Base-by-base conservation (phyloP, 2,888 invertebrate genomes). In the Melinaea menophilus region DNA sequence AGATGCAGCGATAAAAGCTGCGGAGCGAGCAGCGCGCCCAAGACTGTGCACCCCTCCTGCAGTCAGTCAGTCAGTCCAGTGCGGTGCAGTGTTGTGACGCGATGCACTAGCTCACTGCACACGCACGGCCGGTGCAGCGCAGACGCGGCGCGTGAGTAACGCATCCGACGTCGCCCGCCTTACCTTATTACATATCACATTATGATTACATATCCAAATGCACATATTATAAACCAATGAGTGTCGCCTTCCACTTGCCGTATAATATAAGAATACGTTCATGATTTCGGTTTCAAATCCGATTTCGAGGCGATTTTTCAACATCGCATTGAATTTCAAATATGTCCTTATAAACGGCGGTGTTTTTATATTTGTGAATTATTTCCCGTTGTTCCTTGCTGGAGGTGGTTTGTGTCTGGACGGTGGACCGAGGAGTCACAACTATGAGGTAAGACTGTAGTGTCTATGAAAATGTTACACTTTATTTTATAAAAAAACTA, bases 261-360 rank as follows among this genome's bases (percentile, higher is more conserved):
- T 72, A 77, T 76, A 73, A 72, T 74, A 72, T 71, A 61, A 67
- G 66, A 66, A 74, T 73, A 75, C 75, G 77, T 75, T 75, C 77
- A 73, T 71, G 79, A 83, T 82, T 82, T 85, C 74, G 71, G 75
- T 81, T 80, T 81, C 75, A 76, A 79, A 88, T 84, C 78, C 77
- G 74, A 77, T 73, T 71, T 22, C 22, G 22, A 22, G 22, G 22
- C 81, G 75, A 90, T 89, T 88, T 89, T 88, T 90, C 86, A 88
- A 78, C 75, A 80, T 74, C 85, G 71, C 77, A 88, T 90, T 90
- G 90, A 90, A 88, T 85, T 88, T 82, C 88, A 90, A 89, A 90
- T 89, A 84, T 78, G 80, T 78, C 84, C 82, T 85, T 89, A 90
- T 87, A 90, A 86, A 77, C 80, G 81, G 78, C 74, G 79, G 77